These are phyloP conservation scores for Pteromalus puparum DNA, from an alignment of 1,140 invertebrate species.

Conservation along the genomic window DNA sequence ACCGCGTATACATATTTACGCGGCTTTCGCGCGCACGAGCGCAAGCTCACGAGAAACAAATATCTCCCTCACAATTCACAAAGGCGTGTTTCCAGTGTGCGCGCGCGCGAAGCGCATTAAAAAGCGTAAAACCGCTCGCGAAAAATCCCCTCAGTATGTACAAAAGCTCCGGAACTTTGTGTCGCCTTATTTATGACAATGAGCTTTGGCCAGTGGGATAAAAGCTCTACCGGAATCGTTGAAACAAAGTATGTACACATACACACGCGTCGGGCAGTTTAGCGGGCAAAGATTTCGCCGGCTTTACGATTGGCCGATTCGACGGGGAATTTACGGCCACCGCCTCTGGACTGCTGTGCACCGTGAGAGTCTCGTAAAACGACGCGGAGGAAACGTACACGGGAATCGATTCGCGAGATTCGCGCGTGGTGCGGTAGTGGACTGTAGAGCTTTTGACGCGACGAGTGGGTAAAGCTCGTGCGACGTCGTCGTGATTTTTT, in stretches of 20 bases:
- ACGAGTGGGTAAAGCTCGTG: background rate
- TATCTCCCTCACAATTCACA: background rate
- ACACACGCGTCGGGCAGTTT: background rate
- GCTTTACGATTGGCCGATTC: conserved; percentile 15
- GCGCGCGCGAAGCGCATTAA: background rate
- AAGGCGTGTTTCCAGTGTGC: background rate
- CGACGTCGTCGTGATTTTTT: background rate
- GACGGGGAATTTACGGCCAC: background rate
- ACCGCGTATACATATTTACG: background rate
- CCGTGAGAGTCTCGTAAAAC: conserved; percentile 3
- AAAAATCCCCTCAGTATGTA: background rate
- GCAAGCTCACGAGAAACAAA: background rate
- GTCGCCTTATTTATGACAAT: conserved; percentile 28
- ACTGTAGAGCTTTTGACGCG: background rate
- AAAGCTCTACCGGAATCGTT: background rate
- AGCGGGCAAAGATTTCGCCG: conserved; percentile 17
- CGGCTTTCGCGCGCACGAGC: background rate
- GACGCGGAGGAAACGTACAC: background rate
- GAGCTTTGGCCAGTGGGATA: background rate
- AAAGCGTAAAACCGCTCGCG: background rate
- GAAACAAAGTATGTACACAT: conserved; percentile 5
- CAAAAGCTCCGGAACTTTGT: background rate
- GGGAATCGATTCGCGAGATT: background rate
- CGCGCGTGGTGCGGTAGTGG: background rate
- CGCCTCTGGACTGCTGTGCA: background rate